phyloP scores from a whole-genome alignment of 2,113 vertebrate species.

The Siphamia tubifer region DNA sequence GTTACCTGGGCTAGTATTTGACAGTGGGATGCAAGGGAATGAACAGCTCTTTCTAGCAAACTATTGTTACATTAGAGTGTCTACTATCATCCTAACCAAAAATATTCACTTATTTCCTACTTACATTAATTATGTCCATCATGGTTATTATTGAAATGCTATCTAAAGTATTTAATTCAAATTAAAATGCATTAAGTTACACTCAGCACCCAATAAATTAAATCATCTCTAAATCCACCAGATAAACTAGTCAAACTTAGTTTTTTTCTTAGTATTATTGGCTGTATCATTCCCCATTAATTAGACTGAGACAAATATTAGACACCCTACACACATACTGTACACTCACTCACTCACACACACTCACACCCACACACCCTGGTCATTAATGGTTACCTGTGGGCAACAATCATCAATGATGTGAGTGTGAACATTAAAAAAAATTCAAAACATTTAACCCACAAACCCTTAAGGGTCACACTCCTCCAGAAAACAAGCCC shows the following conservation, averaged over 20 bases:
- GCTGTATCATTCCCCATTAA: conserved; percentile 87
- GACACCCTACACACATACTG: conserved; percentile 44
- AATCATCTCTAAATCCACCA: too few species aligned
- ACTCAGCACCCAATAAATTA: not conserved
- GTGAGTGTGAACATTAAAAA: conserved; percentile 67
- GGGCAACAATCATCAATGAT: conserved; percentile 82
- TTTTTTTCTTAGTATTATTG: conserved; percentile 38
- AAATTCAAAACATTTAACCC: conserved; percentile 65
- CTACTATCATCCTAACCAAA: too few species aligned
- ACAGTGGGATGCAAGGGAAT: conserved; percentile 74
- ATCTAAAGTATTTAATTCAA: not conserved
- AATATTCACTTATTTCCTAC: too few species aligned
- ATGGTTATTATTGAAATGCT: not conserved
- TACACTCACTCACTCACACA: conserved; percentile 16
- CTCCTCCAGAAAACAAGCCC: conserved; percentile 64
- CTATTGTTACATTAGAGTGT: not conserved
- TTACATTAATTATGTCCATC: too few species aligned
- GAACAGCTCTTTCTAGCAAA: conserved; percentile 57
- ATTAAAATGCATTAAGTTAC: not conserved
- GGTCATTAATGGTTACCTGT: conserved; percentile 82
- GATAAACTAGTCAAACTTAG: not conserved
- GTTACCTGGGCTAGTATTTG: conserved; percentile 60
- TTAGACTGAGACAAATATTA: conserved; percentile 76
- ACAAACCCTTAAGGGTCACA: conserved; percentile 53
- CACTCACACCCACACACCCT: conserved; percentile 53